Evolutionary conservation across 2,113 vertebrate species (phyloP), one percentile per base, ranked within the genome.

Genomic region (Meriones unguiculatus): DNA sequence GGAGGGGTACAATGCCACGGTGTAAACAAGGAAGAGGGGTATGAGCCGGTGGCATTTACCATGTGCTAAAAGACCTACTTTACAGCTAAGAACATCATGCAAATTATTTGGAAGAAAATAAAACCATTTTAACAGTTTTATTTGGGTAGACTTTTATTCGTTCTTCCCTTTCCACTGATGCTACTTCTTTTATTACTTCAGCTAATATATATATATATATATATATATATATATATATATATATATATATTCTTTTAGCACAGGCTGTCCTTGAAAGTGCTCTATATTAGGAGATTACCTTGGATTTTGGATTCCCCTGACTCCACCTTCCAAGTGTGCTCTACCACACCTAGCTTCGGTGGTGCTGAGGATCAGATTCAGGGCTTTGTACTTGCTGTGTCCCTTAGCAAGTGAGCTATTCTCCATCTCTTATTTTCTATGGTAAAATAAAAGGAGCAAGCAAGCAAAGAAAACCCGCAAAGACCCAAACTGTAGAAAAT

Each of bases 1-100:
- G 14, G 52, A 57, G 50, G 9, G 52, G 4, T n/a, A 25, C 20
- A 25, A 57, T 73, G 30, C 14, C 15, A 50, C 97, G 93, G 96
- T 87, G 62, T 15, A 35, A 97, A 64, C 30, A 78, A 92, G 98
- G 97, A 15, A 96, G 52, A 81, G 85, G 97, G 80, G 10, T 76
- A 1, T 89, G 11, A 35, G 9, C 38, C 7, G 13, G 5, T 41
- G 25, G 46, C 85, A 78, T 69, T 73, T 75, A 46, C 24, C 35
- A 84, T 62, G 18, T 80, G 13, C 52, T 35, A 81, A 88, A 46
- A 4, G 64, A 64, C 95, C 72, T 82, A 8, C 17, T 12, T 86
- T 80, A 82, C 2, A 30, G 67, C 15, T 18, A 95, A 96, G 75
- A 32, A 90, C 0, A 35, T 18, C 65, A n/a, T 64, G 18, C 57